Evolutionary conservation across 2,113 vertebrate genomes (phyloP), one percentile per base, ranked within the genome.

Genomic region (Polypterus senegalus): DNA sequence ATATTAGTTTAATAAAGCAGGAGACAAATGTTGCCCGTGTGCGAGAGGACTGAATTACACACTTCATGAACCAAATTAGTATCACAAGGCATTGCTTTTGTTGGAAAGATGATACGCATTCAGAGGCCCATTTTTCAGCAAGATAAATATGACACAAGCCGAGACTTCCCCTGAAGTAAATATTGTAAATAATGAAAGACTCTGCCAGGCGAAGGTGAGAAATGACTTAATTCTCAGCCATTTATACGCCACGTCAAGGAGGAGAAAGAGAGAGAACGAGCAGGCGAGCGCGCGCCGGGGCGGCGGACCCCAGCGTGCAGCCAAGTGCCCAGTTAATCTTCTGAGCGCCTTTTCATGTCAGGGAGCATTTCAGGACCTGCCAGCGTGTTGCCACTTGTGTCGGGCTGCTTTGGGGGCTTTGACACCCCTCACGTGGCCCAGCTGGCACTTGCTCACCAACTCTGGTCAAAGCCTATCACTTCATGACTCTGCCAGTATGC

Each of bases 61-160:
- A 94, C 88, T 91, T 92, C 88, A 88, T 87, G 86, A 91, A 89
- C 85, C 86, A 89, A 90, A 94, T 95, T 89, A 94, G 88, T 82
- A 85, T 81, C 77, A 84, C 81, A 78, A 79, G 76, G 79, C 81
- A 82, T 80, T 83, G 84, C 86, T 91, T 79, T 89, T 94, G 90
- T 94, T 85, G 74, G 58, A 77, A 84, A 88, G 88, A 89, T 88
- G 89, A 91, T 92, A 82, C 54, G 64, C 84, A 77, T 81, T 86
- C 84, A 85, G 9, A 9, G 78, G 70, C 72, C 78, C 82, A 86
- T 91, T 91, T 88, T 86, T 89, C 85, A 88, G 77, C 71, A 86
- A 86, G 87, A 88, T 88, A 88, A 89, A 91, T 90, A 88, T 75
- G 81, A 82, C 77, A 76, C 47, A 67, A 2, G 70, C 84, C 80